Percentiles rank a stretch among this genome's conserved stretches.
phyloP scores from a whole-genome alignment of 1,140 invertebrate species.

The Drosophila pectinifera region DNA sequence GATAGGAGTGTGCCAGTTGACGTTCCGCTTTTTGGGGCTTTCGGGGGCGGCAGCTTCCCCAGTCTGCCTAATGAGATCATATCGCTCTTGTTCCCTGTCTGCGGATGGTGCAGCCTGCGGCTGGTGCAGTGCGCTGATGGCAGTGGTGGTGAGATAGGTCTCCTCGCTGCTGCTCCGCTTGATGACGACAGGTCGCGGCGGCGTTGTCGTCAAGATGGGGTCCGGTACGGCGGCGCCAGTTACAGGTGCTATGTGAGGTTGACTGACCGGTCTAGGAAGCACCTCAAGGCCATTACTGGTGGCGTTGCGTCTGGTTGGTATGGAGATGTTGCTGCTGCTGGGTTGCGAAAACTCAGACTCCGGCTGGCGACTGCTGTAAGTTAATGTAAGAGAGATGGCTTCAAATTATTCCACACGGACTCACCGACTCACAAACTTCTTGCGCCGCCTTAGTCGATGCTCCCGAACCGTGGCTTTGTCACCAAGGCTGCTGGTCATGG shows the following conservation, averaged over 20 bases:
- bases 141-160: slow-evolving; percentile 55
- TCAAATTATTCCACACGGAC: neutral
- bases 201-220: slow-evolving; percentile 1
- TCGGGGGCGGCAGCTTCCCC: slow-evolving; percentile 30
- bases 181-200: slow-evolving; percentile 11
- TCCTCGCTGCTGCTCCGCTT: slow-evolving; percentile 49
- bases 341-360: slow-evolving; percentile 59
- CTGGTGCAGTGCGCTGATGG: slow-evolving; percentile 38
- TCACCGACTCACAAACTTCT: slow-evolving; percentile 79
- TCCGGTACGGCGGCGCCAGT: slow-evolving; percentile 12
- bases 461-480: slow-evolving; percentile 72
- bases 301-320: slow-evolving; percentile 39
- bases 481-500: slow-evolving; percentile 43
- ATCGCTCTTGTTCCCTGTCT: slow-evolving; percentile 13
- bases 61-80: slow-evolving; percentile 54
- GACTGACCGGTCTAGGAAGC: slow-evolving; percentile 21
- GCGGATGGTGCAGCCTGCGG: slow-evolving; percentile 11
- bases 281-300: slow-evolving; percentile 26
- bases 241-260: neutral
- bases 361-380: slow-evolving; percentile 48
- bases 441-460: slow-evolving; percentile 70
- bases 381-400: neutral
- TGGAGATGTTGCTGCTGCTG: slow-evolving; percentile 41
- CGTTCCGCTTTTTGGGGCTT: slow-evolving; percentile 81
- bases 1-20: slow-evolving; percentile 82